phyloP scores from a whole-genome alignment of 92 coral and sea anemone genomes.

The Paragorgia papillata region DNA sequence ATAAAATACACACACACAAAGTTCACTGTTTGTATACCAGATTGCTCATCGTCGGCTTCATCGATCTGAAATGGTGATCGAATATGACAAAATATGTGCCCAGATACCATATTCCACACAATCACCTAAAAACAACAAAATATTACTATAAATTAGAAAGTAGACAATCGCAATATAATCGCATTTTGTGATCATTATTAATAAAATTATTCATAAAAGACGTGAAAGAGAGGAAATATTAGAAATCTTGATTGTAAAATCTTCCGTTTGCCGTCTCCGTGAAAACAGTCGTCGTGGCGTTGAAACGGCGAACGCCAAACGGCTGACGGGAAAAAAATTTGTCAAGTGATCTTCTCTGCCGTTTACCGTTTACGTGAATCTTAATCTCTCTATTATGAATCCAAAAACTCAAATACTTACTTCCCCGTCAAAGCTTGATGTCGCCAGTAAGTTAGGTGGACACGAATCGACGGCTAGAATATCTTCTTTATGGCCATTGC shows the following conservation, averaged over 20 bases:
- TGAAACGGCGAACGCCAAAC: too few species aligned
- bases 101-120: constrained; percentile 95
- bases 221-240: too few species aligned
- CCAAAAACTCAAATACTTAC: constrained; percentile 42
- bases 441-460: constrained; percentile 95
- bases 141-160: neutral
- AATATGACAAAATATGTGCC: constrained; percentile 96
- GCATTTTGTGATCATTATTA: too few species aligned
- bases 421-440: constrained; percentile 99
- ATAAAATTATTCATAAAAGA: too few species aligned
- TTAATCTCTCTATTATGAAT: too few species aligned
- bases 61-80: constrained; percentile 71
- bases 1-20: neutral
- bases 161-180: neutral
- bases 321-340: too few species aligned
- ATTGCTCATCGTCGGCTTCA: constrained; percentile 48
- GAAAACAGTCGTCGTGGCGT: too few species aligned
- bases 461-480: constrained; percentile 85
- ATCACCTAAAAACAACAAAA: constrained; percentile 68
- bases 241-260: too few species aligned
- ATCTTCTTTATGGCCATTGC: constrained; percentile 93
- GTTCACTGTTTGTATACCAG: neutral
- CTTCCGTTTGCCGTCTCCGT: too few species aligned
- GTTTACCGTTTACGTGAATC: too few species aligned
- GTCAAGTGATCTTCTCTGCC: too few species aligned